These are phyloP conservation scores for Aphelenchoides avenae DNA, from an alignment of 1,140 invertebrate genomes.

Conservation along the genomic window DNA sequence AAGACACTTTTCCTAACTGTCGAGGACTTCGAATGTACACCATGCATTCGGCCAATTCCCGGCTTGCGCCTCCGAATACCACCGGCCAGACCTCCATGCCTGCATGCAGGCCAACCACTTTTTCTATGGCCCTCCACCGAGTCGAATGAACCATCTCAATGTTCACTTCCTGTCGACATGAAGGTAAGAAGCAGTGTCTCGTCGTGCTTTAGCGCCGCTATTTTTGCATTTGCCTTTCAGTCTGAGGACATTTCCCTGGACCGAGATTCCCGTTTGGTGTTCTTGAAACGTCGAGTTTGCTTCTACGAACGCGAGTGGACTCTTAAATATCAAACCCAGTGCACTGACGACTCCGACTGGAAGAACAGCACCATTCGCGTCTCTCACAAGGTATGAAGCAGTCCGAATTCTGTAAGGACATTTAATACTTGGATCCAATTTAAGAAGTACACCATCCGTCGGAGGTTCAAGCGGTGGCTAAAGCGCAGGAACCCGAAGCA, in stretches of 20 bases:
- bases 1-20: too few relatives aligned
- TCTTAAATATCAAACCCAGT: slow-evolving; percentile 23
- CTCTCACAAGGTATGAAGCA: slow-evolving; percentile 14
- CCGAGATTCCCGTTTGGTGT: slow-evolving; percentile 20
- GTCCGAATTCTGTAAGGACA: background rate
- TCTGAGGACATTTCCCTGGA: slow-evolving; percentile 39
- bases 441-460: background rate
- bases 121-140: slow-evolving; percentile 34
- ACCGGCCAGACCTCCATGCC: slow-evolving; percentile 17
- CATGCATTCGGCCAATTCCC: slow-evolving; percentile 8
- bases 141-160: slow-evolving; percentile 6
- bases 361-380: slow-evolving; percentile 17
- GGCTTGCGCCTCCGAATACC: slow-evolving; percentile 1
- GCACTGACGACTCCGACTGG: slow-evolving; percentile 11
- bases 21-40: slow-evolving; percentile 15
- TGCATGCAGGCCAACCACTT: slow-evolving; percentile 50
- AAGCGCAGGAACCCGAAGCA: slow-evolving; percentile 49
- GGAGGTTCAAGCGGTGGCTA: slow-evolving; percentile 45
- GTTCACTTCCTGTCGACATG: slow-evolving; percentile 1
- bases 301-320: slow-evolving; percentile 40
- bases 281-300: slow-evolving; percentile 42
- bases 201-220: too few relatives aligned
- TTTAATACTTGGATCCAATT: background rate
- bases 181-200: too few relatives aligned
- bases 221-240: too few relatives aligned